Base-by-base conservation (phyloP, 2,888 invertebrate genomes). In the Crossocerus cetratus region DNA sequence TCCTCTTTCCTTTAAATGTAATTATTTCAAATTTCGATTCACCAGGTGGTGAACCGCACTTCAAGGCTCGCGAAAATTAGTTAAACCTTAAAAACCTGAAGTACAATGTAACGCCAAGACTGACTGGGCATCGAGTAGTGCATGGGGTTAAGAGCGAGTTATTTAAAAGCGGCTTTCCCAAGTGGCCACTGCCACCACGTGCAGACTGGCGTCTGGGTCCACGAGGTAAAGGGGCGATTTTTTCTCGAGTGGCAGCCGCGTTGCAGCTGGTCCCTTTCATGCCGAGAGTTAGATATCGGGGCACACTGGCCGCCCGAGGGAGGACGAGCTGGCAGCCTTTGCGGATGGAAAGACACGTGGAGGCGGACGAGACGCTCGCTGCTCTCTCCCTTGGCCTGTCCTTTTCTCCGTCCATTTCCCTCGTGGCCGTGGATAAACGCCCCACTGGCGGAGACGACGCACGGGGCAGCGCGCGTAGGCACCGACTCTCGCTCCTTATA, bases 351-450 rank as follows among this genome's bases (percentile, higher is more conserved):
- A 32, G 32, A 43, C 69, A 72, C 80, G 83, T 76, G 84, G 83
- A 82, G 86, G 86, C 86, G 86, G 86, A 85, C 87, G 79, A 78
- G 84, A 85, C 85, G 80, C 72, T 80, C n/a, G n/a, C n/a, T n/a
- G n/a, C n/a, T n/a, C n/a, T n/a, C n/a, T n/a, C n/a, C n/a, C n/a
- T n/a, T n/a, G n/a, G n/a, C n/a, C 78, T 72, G 61, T 43, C 45
- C 56, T 58, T 14, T 56, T 65, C 67, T 54, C 55, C 63, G 49
- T 54, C 49, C 45, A 53, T 66, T n/a, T 32, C 32, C 53, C 44
- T 57, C 21, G 56, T 62, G 14, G 32, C 18, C 49, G n/a, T 64
- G 16, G 20, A 72, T 75, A 74, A 80, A 69, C 66, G 54, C 65
- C 62, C 63, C 45, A 53, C 56, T 45, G 63, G 59, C 18, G 58